Evolutionary conservation across 2,888 invertebrate species (phyloP).

Genomic region (Bhutanitis thaidina): DNA sequence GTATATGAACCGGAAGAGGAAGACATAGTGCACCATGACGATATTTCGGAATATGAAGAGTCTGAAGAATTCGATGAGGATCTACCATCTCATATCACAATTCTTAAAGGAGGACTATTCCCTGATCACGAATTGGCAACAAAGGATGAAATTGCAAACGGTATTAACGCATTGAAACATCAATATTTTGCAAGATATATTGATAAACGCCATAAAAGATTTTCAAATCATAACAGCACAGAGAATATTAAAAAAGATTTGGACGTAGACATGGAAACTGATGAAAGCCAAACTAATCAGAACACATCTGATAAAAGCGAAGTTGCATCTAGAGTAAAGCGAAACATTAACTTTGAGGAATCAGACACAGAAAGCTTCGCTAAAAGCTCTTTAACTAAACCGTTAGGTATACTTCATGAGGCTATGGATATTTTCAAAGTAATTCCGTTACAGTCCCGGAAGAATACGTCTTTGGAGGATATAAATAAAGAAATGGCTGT

Average conservation of each 20-base stretch:
- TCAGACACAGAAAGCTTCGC: slow-evolving; percentile 46
- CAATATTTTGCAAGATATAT: slow-evolving; percentile 69
- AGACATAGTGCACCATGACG: slow-evolving; percentile 51
- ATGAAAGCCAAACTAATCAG: slow-evolving; percentile 37
- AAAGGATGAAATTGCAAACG: slow-evolving; percentile 40
- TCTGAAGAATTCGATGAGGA: slow-evolving; percentile 47
- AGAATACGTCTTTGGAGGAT: slow-evolving; percentile 28
- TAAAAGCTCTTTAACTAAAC: slow-evolving; percentile 34
- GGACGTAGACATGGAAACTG: slow-evolving; percentile 46
- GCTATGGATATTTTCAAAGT: slow-evolving; percentile 55
- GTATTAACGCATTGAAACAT: slow-evolving; percentile 65
- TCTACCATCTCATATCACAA: slow-evolving; percentile 47
- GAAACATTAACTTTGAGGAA: slow-evolving; percentile 48
- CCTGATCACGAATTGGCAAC: slow-evolving; percentile 40
- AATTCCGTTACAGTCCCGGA: slow-evolving; percentile 46
- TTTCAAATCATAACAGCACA: slow-evolving; percentile 44
- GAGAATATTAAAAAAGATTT: slow-evolving; percentile 43
- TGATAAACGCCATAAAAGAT: slow-evolving; percentile 66
- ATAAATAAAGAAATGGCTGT: slow-evolving; percentile 50
- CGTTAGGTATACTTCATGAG: slow-evolving; percentile 40
- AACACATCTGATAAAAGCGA: slow-evolving; percentile 35
- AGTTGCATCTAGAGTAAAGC: slow-evolving; percentile 47
- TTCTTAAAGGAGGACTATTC: slow-evolving; percentile 69
- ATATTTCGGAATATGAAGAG: slow-evolving; percentile 54
- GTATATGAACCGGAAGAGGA: slow-evolving; percentile 69